phyloP scores from a whole-genome alignment of 2,888 invertebrate species.

The Polyommatus icarus region DNA sequence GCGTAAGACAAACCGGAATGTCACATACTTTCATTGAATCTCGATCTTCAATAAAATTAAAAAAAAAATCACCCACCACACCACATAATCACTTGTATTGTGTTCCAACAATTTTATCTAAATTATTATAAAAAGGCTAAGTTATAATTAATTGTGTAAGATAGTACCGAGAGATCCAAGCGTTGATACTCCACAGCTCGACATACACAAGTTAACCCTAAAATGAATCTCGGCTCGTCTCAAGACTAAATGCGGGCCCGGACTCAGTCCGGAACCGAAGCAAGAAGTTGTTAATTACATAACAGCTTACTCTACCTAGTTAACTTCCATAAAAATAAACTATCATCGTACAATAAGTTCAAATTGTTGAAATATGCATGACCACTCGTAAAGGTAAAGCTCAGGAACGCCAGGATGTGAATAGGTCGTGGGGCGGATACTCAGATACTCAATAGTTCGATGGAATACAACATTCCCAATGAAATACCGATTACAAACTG shows the following conservation, averaged over 20 bases:
- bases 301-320: slow-evolving; percentile 79
- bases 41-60: slow-evolving; percentile 74
- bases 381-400: slow-evolving; percentile 48
- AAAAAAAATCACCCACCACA: slow-evolving; percentile 69
- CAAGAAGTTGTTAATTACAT: slow-evolving; percentile 67
- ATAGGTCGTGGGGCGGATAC: slow-evolving; percentile 50
- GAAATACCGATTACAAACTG: not conserved
- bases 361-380: slow-evolving; percentile 65
- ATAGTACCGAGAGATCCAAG: slow-evolving; percentile 72
- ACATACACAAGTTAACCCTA: slow-evolving; percentile 75
- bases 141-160: slow-evolving; percentile 79
- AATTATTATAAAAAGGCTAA: slow-evolving; percentile 80
- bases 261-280: slow-evolving; percentile 60
- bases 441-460: not conserved
- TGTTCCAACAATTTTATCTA: slow-evolving; percentile 73
- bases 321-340: slow-evolving; percentile 78
- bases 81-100: slow-evolving; percentile 67
- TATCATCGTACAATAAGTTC: slow-evolving; percentile 74
- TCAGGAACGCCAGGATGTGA: slow-evolving; percentile 62
- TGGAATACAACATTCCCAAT: not conserved
- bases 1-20: slow-evolving; percentile 81
- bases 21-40: slow-evolving; percentile 72
- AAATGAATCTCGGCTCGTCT: slow-evolving; percentile 75
- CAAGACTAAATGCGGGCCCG: slow-evolving; percentile 73
- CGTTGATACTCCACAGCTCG: slow-evolving; percentile 69